phyloP scores from a whole-genome alignment of 2,113 vertebrate species.

The Rhea pennata region DNA sequence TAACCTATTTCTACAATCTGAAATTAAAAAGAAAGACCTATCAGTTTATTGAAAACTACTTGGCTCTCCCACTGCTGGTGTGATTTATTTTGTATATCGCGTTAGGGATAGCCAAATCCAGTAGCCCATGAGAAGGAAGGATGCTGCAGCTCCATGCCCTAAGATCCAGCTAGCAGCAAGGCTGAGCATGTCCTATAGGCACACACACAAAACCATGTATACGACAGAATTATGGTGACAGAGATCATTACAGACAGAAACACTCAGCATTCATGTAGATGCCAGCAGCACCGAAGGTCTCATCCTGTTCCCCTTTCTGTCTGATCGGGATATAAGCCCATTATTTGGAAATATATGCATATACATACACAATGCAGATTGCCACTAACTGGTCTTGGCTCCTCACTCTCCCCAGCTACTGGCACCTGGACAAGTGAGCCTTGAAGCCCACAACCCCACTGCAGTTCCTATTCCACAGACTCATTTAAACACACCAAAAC shows the following conservation, averaged over 20 bases:
- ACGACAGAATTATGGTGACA: no score
- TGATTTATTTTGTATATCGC: neutral
- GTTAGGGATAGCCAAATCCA: neutral
- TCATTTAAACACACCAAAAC: no score
- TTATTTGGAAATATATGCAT: neutral
- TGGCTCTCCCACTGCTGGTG: neutral
- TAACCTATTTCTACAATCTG: neutral
- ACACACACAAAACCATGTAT: no score
- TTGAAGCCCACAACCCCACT: no score
- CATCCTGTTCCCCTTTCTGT: neutral
- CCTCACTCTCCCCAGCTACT: no score
- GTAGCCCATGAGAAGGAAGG: neutral
- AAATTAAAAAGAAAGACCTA: neutral
- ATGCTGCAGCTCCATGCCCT: neutral
- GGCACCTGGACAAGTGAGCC: no score
- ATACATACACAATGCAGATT: no score
- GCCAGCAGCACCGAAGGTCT: neutral
- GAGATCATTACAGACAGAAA: neutral
- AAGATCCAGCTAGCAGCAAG: neutral
- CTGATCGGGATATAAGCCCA: neutral
- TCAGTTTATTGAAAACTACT: neutral
- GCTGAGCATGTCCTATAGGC: neutral
- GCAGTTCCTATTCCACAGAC: no score
- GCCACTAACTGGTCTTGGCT: no score
- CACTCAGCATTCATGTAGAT: neutral